Evolutionary conservation across 2,113 vertebrate genomes (phyloP), one percentile per base, ranked within the genome.

Genomic region (Scartelaos histophorus): DNA sequence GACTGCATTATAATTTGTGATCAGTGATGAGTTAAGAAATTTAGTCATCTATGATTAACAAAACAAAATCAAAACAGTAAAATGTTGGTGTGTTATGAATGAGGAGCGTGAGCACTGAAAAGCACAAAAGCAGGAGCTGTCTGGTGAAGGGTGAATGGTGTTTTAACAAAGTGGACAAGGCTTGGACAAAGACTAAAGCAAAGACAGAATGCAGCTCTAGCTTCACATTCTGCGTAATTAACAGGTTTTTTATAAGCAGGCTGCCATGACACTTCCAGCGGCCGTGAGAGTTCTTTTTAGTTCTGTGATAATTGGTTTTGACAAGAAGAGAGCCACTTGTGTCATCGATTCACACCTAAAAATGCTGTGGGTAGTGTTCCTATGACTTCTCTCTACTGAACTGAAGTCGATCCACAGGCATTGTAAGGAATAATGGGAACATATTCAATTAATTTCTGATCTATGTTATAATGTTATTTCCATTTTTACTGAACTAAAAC

Each of bases 261-360:
- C 78, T 54, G 68, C 15, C 17, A 73, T 34, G 49, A 56, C 80
- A 72, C 78, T 75, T 66, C 22, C 16, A 25, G 21, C 56, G 56
- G 24, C 57, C 53, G 34, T 16, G 51, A 70, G 53, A 45, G 21
- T 53, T 16, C 15, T 13, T 45, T 65, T 65, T 3, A 65, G 35
- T 58, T 13, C 38, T 79, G 82, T 46, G 74, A 79, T 83, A 88
- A 84, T 82, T 84, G 62, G 66, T 72, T 81, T 75, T 67, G 65
- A 75, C 82, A 69, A 74, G 53, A 69, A 69, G 46, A 75, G 66
- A 75, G 54, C 51, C 45, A 46, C 60, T 79, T 49, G 71, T 81
- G 76, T 79, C 71, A 81, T 73, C 53, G 3, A 65, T 72, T 84
- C 70, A 76, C 74, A 81, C 68, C 76, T 75, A 53, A 78, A 25